A percentile compares a stretch with the other conserved stretches of the same genome.
Evolutionary conservation across 2,797 vertebrate species (phyloP).

Genomic region (Cottoperca gobio): DNA sequence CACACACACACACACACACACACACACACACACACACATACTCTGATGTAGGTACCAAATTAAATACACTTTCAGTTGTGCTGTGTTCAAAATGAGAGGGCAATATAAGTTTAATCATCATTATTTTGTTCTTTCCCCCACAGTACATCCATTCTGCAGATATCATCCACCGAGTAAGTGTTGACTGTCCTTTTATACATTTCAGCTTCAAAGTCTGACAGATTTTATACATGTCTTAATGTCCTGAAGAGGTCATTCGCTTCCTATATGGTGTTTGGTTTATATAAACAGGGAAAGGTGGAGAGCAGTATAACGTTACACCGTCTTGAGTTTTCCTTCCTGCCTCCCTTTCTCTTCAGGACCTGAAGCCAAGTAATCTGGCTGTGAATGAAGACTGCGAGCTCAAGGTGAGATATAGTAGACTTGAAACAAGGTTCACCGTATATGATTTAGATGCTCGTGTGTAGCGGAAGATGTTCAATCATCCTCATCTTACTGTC

Average conservation of each 20-base stretch:
- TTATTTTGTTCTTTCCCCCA: conserved; percentile 45
- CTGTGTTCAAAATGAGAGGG: not conserved
- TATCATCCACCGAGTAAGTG: conserved; percentile 98
- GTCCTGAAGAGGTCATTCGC: not conserved
- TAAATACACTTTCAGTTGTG: not conserved
- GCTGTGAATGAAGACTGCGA: conserved; percentile 99
- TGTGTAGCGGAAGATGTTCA: not conserved
- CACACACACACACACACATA: not conserved
- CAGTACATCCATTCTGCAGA: conserved; percentile 99
- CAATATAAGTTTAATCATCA: not conserved
- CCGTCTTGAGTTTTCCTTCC: not conserved
- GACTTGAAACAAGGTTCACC: not conserved
- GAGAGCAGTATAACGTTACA: not conserved
- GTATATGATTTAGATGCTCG: not conserved
- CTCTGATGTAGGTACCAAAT: not conserved
- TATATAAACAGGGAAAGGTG: not conserved
- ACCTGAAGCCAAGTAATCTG: conserved; percentile 98
- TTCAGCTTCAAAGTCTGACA: not conserved
- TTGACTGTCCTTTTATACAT: not conserved
- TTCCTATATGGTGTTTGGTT: not conserved
- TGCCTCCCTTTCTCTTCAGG: conserved; percentile 79
- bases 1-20: not conserved
- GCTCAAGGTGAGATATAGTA: conserved; percentile 88
- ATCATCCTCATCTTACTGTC: not conserved
- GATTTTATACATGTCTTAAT: not conserved